These are phyloP conservation scores for Periophthalmus magnuspinnatus DNA, from an alignment of 2,797 vertebrate genomes.

Conservation along the genomic window DNA sequence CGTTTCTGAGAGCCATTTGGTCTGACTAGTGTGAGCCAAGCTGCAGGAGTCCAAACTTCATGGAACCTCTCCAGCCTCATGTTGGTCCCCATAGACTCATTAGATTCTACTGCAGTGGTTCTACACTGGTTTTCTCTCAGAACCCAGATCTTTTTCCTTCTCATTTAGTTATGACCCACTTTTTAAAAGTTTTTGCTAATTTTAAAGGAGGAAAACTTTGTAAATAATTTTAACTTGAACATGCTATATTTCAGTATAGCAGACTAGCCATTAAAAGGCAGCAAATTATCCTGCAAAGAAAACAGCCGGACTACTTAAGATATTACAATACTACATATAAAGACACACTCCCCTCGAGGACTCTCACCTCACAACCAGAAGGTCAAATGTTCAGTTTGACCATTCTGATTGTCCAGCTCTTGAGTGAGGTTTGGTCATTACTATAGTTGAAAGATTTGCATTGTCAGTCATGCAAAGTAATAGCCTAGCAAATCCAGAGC, in stretches of 20 bases:
- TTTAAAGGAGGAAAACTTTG: background rate
- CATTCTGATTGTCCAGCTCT: no score
- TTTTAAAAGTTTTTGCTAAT: conserved; percentile 1
- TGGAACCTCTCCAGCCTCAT: conserved; percentile 7
- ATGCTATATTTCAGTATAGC: background rate
- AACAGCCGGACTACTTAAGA: no score
- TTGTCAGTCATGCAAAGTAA: no score
- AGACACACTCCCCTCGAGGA: no score
- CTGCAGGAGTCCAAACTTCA: conserved; percentile 2
- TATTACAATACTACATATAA: no score
- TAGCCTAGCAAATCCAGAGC: no score
- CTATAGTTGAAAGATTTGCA: no score
- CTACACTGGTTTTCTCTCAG: conserved; percentile 5
- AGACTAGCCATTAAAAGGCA: background rate
- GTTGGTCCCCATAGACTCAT: conserved; percentile 2
- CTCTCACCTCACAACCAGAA: no score
- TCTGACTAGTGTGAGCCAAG: background rate
- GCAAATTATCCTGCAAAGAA: background rate
- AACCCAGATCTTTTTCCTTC: conserved; percentile 1
- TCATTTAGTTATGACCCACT: conserved; percentile 10
- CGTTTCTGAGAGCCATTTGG: background rate
- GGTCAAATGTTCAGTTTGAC: no score
- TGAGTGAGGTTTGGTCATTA: no score
- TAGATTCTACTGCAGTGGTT: conserved; percentile 3
- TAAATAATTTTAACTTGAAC: background rate